phyloP scores from a whole-genome alignment of 2,888 invertebrate genomes.

The Phortica okadai region DNA sequence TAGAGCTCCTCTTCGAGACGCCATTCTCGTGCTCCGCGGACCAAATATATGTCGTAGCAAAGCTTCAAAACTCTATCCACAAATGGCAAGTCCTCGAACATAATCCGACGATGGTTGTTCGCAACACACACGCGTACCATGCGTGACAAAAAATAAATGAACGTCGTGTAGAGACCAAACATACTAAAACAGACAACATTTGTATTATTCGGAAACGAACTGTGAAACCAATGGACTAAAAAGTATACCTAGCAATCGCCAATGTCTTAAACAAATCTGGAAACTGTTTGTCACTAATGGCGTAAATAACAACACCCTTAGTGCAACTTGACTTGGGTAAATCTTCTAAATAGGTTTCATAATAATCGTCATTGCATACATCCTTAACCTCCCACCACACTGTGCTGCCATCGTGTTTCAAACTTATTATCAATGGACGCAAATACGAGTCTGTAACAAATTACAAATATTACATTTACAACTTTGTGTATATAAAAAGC shows the following conservation, averaged over 20 bases:
- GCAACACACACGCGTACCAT: constrained; percentile 89
- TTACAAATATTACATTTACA: background rate
- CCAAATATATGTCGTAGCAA: constrained; percentile 88
- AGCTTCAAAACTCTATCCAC: constrained; percentile 88
- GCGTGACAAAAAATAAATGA: constrained; percentile 93
- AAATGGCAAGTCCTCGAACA: constrained; percentile 91
- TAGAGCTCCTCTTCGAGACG: constrained; percentile 96
- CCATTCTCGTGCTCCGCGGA: constrained; percentile 93
- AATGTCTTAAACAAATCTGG: constrained; percentile 91
- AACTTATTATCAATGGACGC: background rate
- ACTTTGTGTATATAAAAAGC: background rate
- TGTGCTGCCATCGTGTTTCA: background rate
- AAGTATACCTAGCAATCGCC: constrained; percentile 89
- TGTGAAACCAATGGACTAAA: too few species aligned
- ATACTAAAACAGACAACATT: constrained; percentile 80
- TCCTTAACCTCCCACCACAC: constrained; percentile 83
- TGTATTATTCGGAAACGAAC: background rate
- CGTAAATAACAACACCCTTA: constrained; percentile 81
- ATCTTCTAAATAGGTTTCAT: constrained; percentile 42
- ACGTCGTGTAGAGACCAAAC: constrained; percentile 94
- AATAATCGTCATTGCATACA: constrained; percentile 76
- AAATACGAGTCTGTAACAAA: background rate
- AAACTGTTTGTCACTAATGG: constrained; percentile 96
- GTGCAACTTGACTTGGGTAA: constrained; percentile 62
- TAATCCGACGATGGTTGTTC: constrained; percentile 90